phyloP scores from a whole-genome alignment of 1,140 invertebrate species.

The Neoseiulus cucumeris region DNA sequence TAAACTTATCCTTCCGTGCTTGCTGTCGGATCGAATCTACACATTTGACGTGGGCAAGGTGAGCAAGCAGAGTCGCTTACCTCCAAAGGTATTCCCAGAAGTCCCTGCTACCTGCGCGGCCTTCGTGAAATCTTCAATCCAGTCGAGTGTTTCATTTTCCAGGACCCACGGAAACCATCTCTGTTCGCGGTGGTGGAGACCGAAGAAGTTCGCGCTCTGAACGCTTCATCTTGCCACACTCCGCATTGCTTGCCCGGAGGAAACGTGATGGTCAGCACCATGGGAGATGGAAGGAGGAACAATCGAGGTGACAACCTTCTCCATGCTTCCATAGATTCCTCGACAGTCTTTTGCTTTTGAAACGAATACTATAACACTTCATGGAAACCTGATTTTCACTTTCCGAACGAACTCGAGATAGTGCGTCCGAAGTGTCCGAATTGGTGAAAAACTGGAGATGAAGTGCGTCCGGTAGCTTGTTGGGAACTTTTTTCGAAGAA shows the following conservation, averaged over 20 bases:
- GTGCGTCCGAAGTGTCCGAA: too few species aligned
- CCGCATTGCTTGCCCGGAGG: constrained; percentile 74
- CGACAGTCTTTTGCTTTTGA: too few species aligned
- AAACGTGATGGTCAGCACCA: constrained; percentile 79
- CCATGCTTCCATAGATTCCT: neutral
- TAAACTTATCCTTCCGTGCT: constrained; percentile 55
- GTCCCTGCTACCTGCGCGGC: neutral
- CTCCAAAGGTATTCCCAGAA: too few species aligned
- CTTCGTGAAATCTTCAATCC: constrained; percentile 14
- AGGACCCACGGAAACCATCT: neutral
- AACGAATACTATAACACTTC: too few species aligned
- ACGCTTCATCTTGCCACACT: constrained; percentile 69
- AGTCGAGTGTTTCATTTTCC: constrained; percentile 11
- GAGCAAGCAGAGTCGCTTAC: constrained; percentile 17
- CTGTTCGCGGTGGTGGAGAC: constrained; percentile 31
- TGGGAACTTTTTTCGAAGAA: too few species aligned
- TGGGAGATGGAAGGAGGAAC: constrained; percentile 56
- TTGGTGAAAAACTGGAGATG: too few species aligned
- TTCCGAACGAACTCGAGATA: too few species aligned
- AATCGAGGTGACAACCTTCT: neutral
- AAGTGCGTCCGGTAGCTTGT: too few species aligned
- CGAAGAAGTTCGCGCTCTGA: constrained; percentile 44
- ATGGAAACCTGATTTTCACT: too few species aligned
- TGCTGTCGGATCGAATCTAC: constrained; percentile 66
- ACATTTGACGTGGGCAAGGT: constrained; percentile 38